Percentiles rank a stretch among this genome's conserved stretches.
phyloP scores from a whole-genome alignment of 2,888 invertebrate species.

The Coelinius sp. region DNA sequence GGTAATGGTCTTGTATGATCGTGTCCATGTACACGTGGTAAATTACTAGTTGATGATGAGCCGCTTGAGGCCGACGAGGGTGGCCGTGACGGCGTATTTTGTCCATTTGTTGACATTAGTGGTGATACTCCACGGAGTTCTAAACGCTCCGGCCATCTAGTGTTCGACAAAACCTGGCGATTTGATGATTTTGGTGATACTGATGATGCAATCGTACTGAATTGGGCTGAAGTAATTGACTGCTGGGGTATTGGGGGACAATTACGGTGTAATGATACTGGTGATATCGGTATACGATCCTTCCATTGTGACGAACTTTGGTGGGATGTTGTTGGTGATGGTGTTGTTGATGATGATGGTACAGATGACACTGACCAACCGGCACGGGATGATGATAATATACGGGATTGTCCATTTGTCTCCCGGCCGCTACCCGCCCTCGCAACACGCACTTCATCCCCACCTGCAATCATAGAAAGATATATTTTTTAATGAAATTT shows the following conservation, averaged over 20 bases:
- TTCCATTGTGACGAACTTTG: slow-evolving; percentile 58
- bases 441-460: slow-evolving; percentile 71
- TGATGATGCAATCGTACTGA: slow-evolving; percentile 25
- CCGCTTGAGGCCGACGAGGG: slow-evolving; percentile 55
- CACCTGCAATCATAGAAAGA: slow-evolving; percentile 59
- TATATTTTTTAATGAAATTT: neutral
- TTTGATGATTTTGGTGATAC: slow-evolving; percentile 18
- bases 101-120: slow-evolving; percentile 65
- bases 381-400: slow-evolving; percentile 68
- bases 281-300: slow-evolving; percentile 46
- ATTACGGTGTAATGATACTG: slow-evolving; percentile 58
- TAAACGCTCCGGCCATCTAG: slow-evolving; percentile 51
- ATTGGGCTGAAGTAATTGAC: slow-evolving; percentile 18
- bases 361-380: slow-evolving; percentile 65
- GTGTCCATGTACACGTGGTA: slow-evolving; percentile 66
- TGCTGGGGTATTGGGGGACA: slow-evolving; percentile 36
- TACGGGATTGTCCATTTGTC: slow-evolving; percentile 69
- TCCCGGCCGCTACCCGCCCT: slow-evolving; percentile 70
- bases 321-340: slow-evolving; percentile 49
- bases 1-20: slow-evolving; percentile 67
- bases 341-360: slow-evolving; percentile 43
- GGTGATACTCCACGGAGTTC: slow-evolving; percentile 58
- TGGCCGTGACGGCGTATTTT: slow-evolving; percentile 63
- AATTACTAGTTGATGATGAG: slow-evolving; percentile 41
- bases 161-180: neutral